Evolutionary conservation across 2,888 invertebrate species (phyloP), one percentile per base, ranked within the genome.

Genomic region (Phanerotoma sp.): DNA sequence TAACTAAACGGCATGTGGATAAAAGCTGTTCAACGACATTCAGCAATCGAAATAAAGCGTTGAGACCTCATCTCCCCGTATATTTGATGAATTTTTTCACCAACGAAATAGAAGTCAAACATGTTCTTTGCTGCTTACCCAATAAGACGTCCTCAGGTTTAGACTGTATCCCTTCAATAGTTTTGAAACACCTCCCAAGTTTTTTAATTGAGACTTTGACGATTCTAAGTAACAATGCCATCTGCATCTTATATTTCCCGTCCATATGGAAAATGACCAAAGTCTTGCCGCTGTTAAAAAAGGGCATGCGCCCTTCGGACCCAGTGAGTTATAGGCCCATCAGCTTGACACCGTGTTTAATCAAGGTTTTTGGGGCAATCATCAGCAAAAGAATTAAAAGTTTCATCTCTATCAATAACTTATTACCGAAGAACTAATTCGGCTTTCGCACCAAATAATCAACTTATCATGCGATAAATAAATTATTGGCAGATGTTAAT

Each of bases 261-360:
- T 16, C 18, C 2, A 1, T 2, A 4, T 62, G 60, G 60, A 60
- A 57, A 51, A 41, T 5, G 1, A 59, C 62, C 0, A 62, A 58
- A 46, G 32, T 58, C 4, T 21, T 62, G 0, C 58, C 63, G 3
- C 57, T 63, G 1, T 32, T 30, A 1, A 63, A 63, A 49, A 56
- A 54, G 32, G 49, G 37, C 1, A 62, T 62, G 46, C 21, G 48
- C 1, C 21, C 47, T 1, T 28, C 48, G 4, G 35, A 55, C 13
- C 53, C 60, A 15, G 9, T 56, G 1, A 62, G 58, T 21, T 63
- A 63, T 22, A 41, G 40, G 11, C 40, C 40, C 3, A 41, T 41
- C 10, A 41, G 40, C 10, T 21, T 41, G 1, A 41, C 20, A 9
- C 20, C 42, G 16, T 42, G 32, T 16, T 28, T 51, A 11, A 51